Evolutionary conservation across 1,140 invertebrate species (phyloP), one percentile per base, ranked within the genome.

Genomic region (Drosophila quadrilineata): DNA sequence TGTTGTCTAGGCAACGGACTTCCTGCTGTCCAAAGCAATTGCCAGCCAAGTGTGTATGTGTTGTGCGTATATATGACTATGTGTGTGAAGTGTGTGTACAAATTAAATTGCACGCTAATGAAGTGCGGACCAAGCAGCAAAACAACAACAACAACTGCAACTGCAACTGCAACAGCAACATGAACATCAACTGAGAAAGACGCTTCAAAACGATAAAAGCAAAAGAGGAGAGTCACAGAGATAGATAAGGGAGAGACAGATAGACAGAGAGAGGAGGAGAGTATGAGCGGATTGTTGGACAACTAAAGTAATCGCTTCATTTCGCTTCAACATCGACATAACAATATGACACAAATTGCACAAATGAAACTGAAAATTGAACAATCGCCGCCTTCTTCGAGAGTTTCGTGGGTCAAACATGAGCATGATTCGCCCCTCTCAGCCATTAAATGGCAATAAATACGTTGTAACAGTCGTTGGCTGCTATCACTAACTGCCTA

Each of bases 41-140:
- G 28, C 38, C 31, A 50, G 14, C 4, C 28, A 29, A 46, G 26
- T 36, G 21, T 36, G 49, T 31, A 17, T 40, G 19, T 12, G 9
- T 17, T 46, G 48, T 60, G 31, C 26, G 46, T 26, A 35, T 22
- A 12, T 43, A 24, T 35, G 8, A 22, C 22, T 26, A 19, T 50
- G 43, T 45, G 14, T 49, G 24, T 69, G 41, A 45, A 79, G 71
- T 72, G 71, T 80, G 76, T 84, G 79, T 85, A 71, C 79, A 85
- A 85, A 85, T 84, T 77, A 76, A 84, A 84, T 85, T 86, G 75
- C 75, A 75, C 79, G 80, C 75, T 85, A 86, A 85, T 85, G 80
- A 84, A 84, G 79, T 84, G 38, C 36, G 66, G 48, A 36, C 35
- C 43, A 29, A 35, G 50, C 26, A 29, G 14, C 28, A 6, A 40